Evolutionary conservation across 2,113 vertebrate genomes (phyloP).

Genomic region (Neotragus pygmaeus): DNA sequence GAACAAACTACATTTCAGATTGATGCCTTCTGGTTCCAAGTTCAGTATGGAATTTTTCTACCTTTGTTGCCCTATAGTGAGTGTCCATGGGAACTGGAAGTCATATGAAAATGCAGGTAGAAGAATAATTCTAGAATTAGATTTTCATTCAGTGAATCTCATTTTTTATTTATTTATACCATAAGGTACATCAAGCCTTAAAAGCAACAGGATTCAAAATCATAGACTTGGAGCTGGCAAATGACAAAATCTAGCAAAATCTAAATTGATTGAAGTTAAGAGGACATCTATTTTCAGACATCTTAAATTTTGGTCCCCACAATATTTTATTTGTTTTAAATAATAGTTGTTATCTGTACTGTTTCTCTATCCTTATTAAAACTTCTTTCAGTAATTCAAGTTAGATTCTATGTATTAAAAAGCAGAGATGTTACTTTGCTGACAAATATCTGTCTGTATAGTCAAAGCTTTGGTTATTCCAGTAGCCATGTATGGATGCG

Average conservation of each 20-base stretch:
- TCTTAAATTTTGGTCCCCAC: not conserved
- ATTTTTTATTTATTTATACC: constrained; percentile 2
- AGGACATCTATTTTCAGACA: not conserved
- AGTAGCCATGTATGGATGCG: not conserved
- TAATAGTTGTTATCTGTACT: not conserved
- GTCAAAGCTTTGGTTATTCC: not conserved
- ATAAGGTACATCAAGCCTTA: not conserved
- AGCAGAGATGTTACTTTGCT: not conserved
- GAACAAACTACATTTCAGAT: not conserved
- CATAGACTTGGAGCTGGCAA: not conserved
- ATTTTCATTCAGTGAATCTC: not conserved
- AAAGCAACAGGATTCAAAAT: not conserved
- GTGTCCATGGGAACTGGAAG: not conserved
- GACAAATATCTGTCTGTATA: not conserved
- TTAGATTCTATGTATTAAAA: not conserved
- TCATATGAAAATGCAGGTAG: not conserved
- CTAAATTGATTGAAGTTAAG: not conserved
- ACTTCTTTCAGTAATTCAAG: not conserved
- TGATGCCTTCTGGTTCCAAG: not conserved
- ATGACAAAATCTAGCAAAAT: not conserved
- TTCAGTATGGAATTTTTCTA: not conserved
- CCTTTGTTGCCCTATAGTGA: not conserved
- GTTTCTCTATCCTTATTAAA: not conserved
- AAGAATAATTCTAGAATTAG: not conserved
- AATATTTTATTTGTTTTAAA: not conserved